Conservation (phyloP, 2,888 invertebrate genomes). For the Anthophora plumipes region DNA sequence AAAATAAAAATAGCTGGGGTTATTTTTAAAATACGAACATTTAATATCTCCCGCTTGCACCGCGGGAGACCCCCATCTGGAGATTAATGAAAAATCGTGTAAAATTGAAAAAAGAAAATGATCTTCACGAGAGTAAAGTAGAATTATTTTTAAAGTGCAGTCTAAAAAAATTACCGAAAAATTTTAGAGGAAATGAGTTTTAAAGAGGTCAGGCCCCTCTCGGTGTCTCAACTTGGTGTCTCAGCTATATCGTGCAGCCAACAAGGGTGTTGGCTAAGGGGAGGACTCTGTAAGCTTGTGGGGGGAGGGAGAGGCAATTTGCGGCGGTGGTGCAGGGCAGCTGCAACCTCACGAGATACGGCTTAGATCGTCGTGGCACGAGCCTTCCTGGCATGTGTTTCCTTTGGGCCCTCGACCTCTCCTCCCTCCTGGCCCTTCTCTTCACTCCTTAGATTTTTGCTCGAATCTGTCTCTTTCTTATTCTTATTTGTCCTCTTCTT, state of each 20-base stretch:
- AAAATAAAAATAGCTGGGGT: no score
- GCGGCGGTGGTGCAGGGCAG: conserved; percentile 74
- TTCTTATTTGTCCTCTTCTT: no score
- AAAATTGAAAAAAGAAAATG: no score
- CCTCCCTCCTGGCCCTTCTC: conserved; percentile 42
- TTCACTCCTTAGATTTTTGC: conserved; percentile 54
- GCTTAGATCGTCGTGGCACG: conserved; percentile 82
- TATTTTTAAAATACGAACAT: no score
- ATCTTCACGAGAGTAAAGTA: no score
- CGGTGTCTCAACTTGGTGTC: conserved; percentile 56
- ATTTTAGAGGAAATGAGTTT: no score
- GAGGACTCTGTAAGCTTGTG: not conserved
- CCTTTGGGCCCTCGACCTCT: conserved; percentile 67
- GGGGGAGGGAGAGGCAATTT: conserved; percentile 60
- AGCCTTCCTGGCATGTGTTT: conserved; percentile 82
- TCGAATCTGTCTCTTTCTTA: conserved; percentile 37
- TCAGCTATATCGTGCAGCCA: conserved; percentile 40
- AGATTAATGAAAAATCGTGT: no score
- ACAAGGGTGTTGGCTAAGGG: conserved; percentile 19
- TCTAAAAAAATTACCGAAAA: no score
- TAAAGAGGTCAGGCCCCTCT: conserved; percentile 62
- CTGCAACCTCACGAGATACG: conserved; percentile 79
- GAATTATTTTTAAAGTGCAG: no score
- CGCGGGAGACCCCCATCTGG: no score
- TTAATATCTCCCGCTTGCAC: no score